These are phyloP conservation scores for Rhaphigaster nebulosa DNA, from an alignment of 2,888 invertebrate genomes.

Conservation along the genomic window DNA sequence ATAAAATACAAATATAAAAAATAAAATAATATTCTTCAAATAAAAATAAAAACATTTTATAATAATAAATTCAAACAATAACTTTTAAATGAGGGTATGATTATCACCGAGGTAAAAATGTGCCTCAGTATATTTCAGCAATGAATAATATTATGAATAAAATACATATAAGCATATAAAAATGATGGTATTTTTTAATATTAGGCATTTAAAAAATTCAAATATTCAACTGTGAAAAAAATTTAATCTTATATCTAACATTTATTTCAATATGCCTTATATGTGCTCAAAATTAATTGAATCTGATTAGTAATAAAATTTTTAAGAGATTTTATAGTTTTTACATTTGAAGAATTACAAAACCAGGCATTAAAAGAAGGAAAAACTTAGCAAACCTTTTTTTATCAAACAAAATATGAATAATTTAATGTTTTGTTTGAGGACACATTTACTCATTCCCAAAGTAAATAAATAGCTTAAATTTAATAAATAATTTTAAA, in stretches of 20 bases:
- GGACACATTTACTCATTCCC: neutral
- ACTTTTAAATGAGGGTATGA: neutral
- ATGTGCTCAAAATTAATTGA: neutral
- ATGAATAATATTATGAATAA: neutral
- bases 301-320: neutral
- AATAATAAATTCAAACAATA: too few species aligned
- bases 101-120: neutral
- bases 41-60: neutral
- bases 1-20: neutral
- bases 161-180: neutral
- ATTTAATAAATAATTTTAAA: neutral
- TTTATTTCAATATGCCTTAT: neutral
- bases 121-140: neutral
- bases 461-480: neutral
- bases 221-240: neutral
- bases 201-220: neutral
- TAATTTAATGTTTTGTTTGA: neutral
- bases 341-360: neutral
- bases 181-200: neutral
- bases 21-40: neutral
- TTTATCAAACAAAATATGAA: neutral
- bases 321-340: neutral
- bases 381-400: neutral
- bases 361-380: neutral
- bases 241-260: neutral